Conservation (phyloP, 2,888 invertebrate genomes). For the Hypsopygia costalis region DNA sequence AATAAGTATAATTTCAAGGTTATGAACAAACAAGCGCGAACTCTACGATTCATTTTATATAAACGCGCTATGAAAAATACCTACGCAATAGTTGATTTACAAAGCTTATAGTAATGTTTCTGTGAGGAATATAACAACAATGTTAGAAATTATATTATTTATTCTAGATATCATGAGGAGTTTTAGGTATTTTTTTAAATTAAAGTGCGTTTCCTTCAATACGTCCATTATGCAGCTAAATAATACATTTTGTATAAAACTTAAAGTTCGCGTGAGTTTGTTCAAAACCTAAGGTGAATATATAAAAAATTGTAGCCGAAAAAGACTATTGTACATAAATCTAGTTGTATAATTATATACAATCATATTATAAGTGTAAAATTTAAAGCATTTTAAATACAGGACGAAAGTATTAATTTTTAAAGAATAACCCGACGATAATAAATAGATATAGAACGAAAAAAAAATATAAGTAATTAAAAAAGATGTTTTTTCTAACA, state of each 20-base stretch:
- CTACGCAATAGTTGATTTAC: too few species aligned
- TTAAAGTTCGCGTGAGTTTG: background rate
- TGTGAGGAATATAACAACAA: too few species aligned
- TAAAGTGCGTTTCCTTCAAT: background rate
- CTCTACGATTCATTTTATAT: too few species aligned
- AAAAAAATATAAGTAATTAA: conserved; percentile 15
- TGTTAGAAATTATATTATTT: too few species aligned
- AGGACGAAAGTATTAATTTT: conserved; percentile 65
- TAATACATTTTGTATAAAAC: background rate
- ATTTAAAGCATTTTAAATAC: conserved; percentile 49
- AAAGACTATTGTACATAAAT: conserved; percentile 71
- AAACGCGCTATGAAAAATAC: too few species aligned
- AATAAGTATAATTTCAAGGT: background rate
- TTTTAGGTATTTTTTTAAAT: too few species aligned
- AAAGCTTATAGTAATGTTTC: too few species aligned
- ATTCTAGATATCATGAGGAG: too few species aligned
- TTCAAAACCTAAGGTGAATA: conserved; percentile 14
- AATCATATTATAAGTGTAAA: conserved; percentile 53
- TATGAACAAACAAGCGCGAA: background rate
- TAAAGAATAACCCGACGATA: conserved; percentile 56
- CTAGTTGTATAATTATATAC: conserved; percentile 61
- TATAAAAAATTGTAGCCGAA: conserved; percentile 54
- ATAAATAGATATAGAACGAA: conserved; percentile 64
- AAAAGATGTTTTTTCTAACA: conserved; percentile 11
- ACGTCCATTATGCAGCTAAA: conserved; percentile 5